Evolutionary conservation across 1,140 invertebrate genomes (phyloP), one percentile per base, ranked within the genome.

Genomic region (Drosophila cardini): DNA sequence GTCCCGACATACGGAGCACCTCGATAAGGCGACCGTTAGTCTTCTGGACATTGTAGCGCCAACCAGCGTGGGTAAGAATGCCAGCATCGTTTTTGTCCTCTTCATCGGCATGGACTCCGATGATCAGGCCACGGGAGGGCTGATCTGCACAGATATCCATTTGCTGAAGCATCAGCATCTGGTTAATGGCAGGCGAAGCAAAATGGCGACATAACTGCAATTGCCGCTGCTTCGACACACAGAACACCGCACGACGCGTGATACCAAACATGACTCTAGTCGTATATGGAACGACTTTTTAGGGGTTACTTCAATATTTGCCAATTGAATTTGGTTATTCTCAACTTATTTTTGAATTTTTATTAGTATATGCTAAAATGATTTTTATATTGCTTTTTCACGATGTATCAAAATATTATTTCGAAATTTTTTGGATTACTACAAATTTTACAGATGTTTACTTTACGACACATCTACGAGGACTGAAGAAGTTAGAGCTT

Each of bases 101-200:
- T 15, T 91, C 91, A 38, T 92, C 90, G 0, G 91, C 82, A 50
- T 91, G 91, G 2, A 92, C 90, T 8, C 91, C 91, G 0, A 92
- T 15, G 1, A 92, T 67, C 0, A 92, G 63, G 0, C 72, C 91
- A 2, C 90, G 77, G 1, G 91, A 92, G 0, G 91, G 87, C 16
- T 87, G 78, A 46, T 92, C 91, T 0, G 91, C 91, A 56, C 91
- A 92, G 9, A 90, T 90, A 43, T 92, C 91, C 67, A 85, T 91
- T 43, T 90, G 80, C 36, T 89, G 84, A 9, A 91, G 60, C 58
- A 83, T 72, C 50, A 91, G 48, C 90, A 91, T 86, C 65, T 90
- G 87, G 72, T 89, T 91, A 46, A 91, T 79, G 30, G 90, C 90
- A 45, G 89, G 90, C 4, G 90, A 90, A 15, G 70, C 90, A 50